Evolutionary conservation across 2,113 vertebrate genomes (phyloP), one percentile per base, ranked within the genome.

Genomic region (Alosa alosa): DNA sequence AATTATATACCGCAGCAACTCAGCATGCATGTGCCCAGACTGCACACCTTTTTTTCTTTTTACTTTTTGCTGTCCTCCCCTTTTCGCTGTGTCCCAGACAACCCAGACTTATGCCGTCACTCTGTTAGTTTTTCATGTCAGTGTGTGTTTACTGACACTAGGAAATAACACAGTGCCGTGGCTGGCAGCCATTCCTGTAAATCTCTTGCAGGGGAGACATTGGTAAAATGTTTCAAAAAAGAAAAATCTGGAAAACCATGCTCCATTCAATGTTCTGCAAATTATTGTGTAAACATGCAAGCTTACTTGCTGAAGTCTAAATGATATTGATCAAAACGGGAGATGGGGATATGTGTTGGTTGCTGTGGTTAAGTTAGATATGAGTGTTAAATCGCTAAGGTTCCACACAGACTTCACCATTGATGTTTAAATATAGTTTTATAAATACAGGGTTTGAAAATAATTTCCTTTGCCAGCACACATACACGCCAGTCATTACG

Each of bases 371-470:
- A 36, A 78, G 60, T 9, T 22, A 39, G 2, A 78, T 13, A 41
- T 31, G 72, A 78, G 13, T 78, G n/a, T 68, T 83, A 47, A 86
- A 47, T n/a, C 13, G 46, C 39, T 6, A 15, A 82, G 10, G 81
- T 68, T 46, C 81, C 84, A 81, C 47, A 75, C 41, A 81, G 83
- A 39, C 52, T 36, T 45, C 5, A 78, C 72, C 72, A 49, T 75
- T 75, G 81, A 72, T 41, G n/a, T 36, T 83, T 87, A 25, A 86
- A 88, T 89, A 91, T 87, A 89, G 83, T 47, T 41, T 64, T 36
- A 46, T 82, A 86, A 91, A 36, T 83, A 88, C 47, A 91, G 47
- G 86, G 15, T 89, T 47, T 45, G 60, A 64, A 88, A 88, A 86
- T 87, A 81, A 22, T 13, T 75, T 72, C 15, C 64, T 81, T 83